Evolutionary conservation across 2,113 vertebrate genomes (phyloP).

Genomic region (Stegastes partitus): DNA sequence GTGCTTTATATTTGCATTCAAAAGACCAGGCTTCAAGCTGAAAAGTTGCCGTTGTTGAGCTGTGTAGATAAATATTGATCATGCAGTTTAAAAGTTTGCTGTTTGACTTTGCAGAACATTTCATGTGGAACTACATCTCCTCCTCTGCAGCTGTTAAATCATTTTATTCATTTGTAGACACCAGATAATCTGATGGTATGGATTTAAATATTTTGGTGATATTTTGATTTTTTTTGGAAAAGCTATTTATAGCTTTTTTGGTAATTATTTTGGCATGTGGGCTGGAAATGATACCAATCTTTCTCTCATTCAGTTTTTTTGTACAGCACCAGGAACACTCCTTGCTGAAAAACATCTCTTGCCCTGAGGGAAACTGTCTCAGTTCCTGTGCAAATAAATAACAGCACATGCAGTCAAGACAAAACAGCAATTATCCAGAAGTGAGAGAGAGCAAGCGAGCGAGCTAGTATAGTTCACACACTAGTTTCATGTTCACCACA

Average conservation of each 20-base stretch:
- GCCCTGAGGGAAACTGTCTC: slow-evolving; percentile 69
- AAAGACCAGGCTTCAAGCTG: slow-evolving; percentile 42
- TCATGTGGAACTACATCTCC: not conserved
- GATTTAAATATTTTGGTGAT: not conserved
- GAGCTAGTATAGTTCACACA: slow-evolving; percentile 62
- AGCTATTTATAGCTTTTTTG: not conserved
- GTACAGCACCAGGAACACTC: slow-evolving; percentile 33
- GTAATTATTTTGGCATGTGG: not conserved
- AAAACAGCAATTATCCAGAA: slow-evolving; percentile 89
- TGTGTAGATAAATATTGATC: slow-evolving; percentile 56
- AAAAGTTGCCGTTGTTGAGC: slow-evolving; percentile 36
- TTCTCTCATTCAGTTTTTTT: slow-evolving; percentile 21
- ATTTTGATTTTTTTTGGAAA: not conserved
- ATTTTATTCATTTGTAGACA: not conserved
- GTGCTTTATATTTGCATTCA: slow-evolving; percentile 51
- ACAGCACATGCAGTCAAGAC: slow-evolving; percentile 77
- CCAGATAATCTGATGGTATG: slow-evolving; percentile 4
- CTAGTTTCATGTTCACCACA: slow-evolving; percentile 71
- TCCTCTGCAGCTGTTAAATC: slow-evolving; percentile 36
- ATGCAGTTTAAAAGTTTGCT: not conserved
- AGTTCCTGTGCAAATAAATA: slow-evolving; percentile 82
- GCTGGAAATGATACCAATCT: not conserved
- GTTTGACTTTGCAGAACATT: slow-evolving; percentile 19
- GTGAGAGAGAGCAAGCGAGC: slow-evolving; percentile 63
- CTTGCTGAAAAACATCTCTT: slow-evolving; percentile 57